These are phyloP conservation scores for Sebastiscus tertius DNA, from an alignment of 2,797 vertebrate genomes.

Conservation along the genomic window DNA sequence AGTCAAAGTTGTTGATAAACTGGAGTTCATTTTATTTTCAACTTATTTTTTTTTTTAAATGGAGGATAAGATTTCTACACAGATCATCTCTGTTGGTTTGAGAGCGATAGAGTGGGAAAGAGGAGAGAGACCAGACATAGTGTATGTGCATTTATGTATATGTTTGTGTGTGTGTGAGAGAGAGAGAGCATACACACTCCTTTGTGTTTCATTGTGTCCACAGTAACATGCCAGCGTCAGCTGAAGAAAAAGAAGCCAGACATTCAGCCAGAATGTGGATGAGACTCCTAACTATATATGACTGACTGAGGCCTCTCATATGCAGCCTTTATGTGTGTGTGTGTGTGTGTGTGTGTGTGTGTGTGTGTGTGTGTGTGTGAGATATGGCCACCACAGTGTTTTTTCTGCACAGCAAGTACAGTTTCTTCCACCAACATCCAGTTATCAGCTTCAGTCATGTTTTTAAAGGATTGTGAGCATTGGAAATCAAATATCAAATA, in stretches of 20 bases:
- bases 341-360: slow-evolving; percentile 15
- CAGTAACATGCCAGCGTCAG: slow-evolving; percentile 62
- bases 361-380: not conserved
- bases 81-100: slow-evolving; percentile 7
- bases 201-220: slow-evolving; percentile 47
- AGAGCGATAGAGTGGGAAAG: not conserved
- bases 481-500: not conserved
- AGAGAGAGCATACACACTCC: not conserved
- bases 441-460: slow-evolving; percentile 26
- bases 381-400: slow-evolving; percentile 27
- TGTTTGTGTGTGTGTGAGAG: slow-evolving; percentile 1
- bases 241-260: slow-evolving; percentile 57
- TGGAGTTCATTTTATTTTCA: not conserved
- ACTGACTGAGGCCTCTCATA: slow-evolving; percentile 60
- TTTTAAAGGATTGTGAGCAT: not conserved
- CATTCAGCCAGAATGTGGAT: slow-evolving; percentile 70
- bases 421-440: not conserved
- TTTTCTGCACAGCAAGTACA: slow-evolving; percentile 7
- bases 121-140: not conserved
- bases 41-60: not conserved
- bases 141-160: slow-evolving; percentile 6
- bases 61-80: not conserved
- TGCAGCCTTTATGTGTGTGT: slow-evolving; percentile 7
- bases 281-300: slow-evolving; percentile 69
- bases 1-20: slow-evolving; percentile 15